Base-by-base conservation (phyloP, 2,797 vertebrate species). In the Tiaroga cobitis region DNA sequence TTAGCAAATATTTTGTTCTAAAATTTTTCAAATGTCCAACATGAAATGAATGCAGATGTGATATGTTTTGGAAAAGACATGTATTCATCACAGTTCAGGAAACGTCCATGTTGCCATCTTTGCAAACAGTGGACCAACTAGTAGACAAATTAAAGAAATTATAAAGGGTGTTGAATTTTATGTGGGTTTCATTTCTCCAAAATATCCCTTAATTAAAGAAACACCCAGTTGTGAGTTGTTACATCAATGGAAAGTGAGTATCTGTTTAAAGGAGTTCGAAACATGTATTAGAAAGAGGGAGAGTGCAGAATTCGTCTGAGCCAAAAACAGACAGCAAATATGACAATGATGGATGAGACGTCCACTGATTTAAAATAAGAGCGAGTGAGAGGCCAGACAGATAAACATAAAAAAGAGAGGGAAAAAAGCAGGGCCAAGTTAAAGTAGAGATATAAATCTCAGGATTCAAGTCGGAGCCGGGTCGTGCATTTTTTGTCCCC, bases 301-400 rank as follows among this genome's bases (percentile, higher is more conserved):
- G 46, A 77, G 73, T 21, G 37, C 37, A 37, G 74, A 78, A 82
- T 37, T 37, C 4, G 3, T 46, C 26, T 18, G 49, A 68, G 49
- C 26, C 39, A 77, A 43, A 76, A 82, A 70, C 49, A 82, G 83
- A 79, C 65, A 67, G 65, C 70, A 68, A 87, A 83, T 76, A 59
- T 80, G 86, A 87, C 73, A 84, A 37, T 81, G 86, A 87, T 76
- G 85, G 80, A 86, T 82, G 83, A 85, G 80, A 80, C 43, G 26
- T 63, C n/a, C 49, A 81, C n/a, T 46, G 59, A 80, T 77, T 85
- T 70, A 82, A 80, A 79, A 80, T 79, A 70, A 82, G 37, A 76
- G 80, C 19, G 19, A 77, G 26, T 32, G 19, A 83, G 81, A 89
- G 91, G 80, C 92, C 93, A 91, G 92, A 93, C 91, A 93, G 90